Percentiles rank a stretch among this genome's conserved stretches.
Conservation (phyloP, 2,113 vertebrate genomes). For the Python bivittatus region DNA sequence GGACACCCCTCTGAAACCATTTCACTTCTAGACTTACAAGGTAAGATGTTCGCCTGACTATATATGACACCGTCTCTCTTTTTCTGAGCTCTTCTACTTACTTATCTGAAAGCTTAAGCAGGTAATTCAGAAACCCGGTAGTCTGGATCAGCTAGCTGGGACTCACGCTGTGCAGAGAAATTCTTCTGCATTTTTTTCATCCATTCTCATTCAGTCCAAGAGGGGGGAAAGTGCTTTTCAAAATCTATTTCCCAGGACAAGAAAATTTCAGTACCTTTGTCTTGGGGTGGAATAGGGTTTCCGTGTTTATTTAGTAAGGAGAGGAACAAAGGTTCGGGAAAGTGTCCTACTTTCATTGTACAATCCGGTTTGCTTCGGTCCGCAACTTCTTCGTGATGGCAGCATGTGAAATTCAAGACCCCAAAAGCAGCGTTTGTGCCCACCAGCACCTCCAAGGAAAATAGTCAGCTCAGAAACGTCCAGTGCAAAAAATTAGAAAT, state of each 20-base stretch:
- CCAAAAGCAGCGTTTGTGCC: neutral
- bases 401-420: neutral
- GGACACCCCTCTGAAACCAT: too few species aligned
- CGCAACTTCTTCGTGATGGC: neutral
- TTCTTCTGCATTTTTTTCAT: neutral
- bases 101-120: neutral
- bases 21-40: too few species aligned
- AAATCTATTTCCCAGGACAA: neutral
- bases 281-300: neutral
- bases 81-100: neutral
- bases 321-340: neutral
- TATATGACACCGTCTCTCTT: neutral
- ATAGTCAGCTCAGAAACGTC: neutral
- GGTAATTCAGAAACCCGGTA: conserved; percentile 51
- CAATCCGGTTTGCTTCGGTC: neutral
- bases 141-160: neutral
- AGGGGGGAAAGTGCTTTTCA: neutral
- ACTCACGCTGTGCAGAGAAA: neutral
- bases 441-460: neutral
- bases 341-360: neutral
- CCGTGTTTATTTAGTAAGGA: neutral
- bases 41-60: too few species aligned
- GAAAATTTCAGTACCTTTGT: neutral
- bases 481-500: neutral
- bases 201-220: neutral